Conservation (phyloP, 2,113 vertebrate species). For the Myrmecophaga tridactyla region DNA sequence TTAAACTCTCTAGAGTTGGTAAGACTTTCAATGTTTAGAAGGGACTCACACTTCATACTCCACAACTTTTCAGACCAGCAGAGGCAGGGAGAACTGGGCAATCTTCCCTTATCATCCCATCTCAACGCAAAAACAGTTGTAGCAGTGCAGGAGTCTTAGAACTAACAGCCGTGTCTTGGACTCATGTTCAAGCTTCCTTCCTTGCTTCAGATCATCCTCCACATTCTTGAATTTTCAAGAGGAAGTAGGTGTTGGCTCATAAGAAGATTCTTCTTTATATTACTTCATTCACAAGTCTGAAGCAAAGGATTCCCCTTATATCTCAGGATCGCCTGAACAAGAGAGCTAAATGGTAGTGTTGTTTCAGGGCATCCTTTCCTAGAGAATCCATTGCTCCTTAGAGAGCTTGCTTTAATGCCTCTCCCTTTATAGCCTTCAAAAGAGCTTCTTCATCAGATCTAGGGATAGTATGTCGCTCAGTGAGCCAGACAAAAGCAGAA, state of each 20-base stretch:
- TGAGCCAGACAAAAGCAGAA: constrained; percentile 50
- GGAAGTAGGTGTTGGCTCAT: not conserved
- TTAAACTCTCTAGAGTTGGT: not conserved
- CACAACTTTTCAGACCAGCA: not conserved
- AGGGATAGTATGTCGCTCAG: constrained; percentile 31
- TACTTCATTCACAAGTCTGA: not conserved
- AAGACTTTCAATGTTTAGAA: constrained; percentile 14
- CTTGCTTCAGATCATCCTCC: not conserved
- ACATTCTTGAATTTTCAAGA: not conserved
- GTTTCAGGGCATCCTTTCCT: not conserved
- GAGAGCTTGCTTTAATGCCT: not conserved
- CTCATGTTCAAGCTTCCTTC: not conserved
- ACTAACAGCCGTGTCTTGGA: not conserved
- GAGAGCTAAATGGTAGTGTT: not conserved
- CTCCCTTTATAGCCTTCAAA: not conserved
- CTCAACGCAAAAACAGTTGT: not conserved
- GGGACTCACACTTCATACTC: not conserved
- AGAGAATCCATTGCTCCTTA: not conserved
- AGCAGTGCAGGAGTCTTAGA: not conserved
- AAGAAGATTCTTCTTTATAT: not conserved
- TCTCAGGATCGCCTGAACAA: not conserved
- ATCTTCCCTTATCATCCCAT: not conserved
- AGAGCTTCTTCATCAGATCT: constrained; percentile 29
- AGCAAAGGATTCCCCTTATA: not conserved
- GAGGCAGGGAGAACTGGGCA: not conserved